Conservation (phyloP, 2,113 vertebrate genomes). For the Tenrec ecaudatus region DNA sequence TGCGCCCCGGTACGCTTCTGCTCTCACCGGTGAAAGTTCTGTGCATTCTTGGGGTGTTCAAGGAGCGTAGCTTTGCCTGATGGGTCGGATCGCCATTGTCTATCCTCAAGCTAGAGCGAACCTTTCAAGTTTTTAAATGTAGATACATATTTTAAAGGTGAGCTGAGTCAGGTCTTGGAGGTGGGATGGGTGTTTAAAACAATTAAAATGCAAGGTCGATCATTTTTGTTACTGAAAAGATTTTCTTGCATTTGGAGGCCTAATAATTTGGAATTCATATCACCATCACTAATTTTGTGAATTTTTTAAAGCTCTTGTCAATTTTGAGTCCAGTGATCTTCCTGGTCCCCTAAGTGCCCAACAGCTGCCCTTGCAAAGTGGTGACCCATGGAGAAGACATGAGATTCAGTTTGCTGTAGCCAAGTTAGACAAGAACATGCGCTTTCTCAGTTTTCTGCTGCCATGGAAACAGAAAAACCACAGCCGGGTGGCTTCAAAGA, state of each 20-base stretch:
- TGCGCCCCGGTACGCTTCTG: background rate
- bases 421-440: too few species aligned
- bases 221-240: background rate
- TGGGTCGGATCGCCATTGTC: background rate
- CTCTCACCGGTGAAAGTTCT: background rate
- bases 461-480: too few species aligned
- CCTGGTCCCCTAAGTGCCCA: background rate
- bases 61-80: background rate
- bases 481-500: too few species aligned
- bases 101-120: background rate
- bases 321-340: background rate
- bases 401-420: too few species aligned
- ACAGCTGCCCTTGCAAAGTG: background rate
- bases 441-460: too few species aligned
- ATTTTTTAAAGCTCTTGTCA: too few species aligned
- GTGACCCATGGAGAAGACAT: conserved; percentile 2
- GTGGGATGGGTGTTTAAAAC: conserved; percentile 39
- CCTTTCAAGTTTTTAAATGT: conserved; percentile 1
- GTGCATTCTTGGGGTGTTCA: background rate
- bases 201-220: conserved; percentile 45
- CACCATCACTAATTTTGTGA: background rate
- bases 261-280: conserved; percentile 20
- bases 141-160: background rate
- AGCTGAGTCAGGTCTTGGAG: background rate
- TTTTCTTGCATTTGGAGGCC: conserved; percentile 56